Evolutionary conservation across 2,888 invertebrate species (phyloP).

Genomic region (Caenorhabditis imperialis): DNA sequence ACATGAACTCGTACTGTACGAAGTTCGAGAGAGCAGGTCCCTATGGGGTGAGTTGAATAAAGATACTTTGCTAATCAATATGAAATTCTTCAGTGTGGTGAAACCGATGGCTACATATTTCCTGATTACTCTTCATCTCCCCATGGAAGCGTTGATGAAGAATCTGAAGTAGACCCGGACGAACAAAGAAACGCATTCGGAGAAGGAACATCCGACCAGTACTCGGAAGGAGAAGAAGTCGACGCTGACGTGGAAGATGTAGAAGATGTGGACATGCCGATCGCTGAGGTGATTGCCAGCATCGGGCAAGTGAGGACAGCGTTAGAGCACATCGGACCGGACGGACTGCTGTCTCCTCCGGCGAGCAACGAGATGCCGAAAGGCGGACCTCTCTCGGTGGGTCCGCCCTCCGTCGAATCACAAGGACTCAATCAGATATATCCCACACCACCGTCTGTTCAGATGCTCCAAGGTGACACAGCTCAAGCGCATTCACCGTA

Average conservation of each 20-base stretch:
- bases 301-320: slow-evolving; percentile 17
- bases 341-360: slow-evolving; percentile 73
- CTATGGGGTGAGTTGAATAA: slow-evolving; percentile 4
- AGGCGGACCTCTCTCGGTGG: slow-evolving; percentile 62
- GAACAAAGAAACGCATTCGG: slow-evolving; percentile 28
- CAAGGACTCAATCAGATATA: slow-evolving; percentile 70
- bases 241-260: slow-evolving; percentile 12
- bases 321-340: slow-evolving; percentile 34
- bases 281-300: neutral
- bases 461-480: slow-evolving; percentile 42
- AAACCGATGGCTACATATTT: slow-evolving; percentile 8
- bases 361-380: slow-evolving; percentile 69
- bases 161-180: slow-evolving; percentile 19
- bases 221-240: slow-evolving; percentile 18
- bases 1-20: slow-evolving; percentile 1
- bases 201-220: slow-evolving; percentile 44
- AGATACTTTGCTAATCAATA: no score
- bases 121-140: slow-evolving; percentile 13
- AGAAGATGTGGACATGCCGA: neutral
- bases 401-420: slow-evolving; percentile 59
- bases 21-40: slow-evolving; percentile 8
- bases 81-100: neutral
- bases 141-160: slow-evolving; percentile 14
- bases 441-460: slow-evolving; percentile 76
- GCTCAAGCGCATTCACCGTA: slow-evolving; percentile 33